Conservation (phyloP, 1,140 invertebrate species). For the Oscheius sp. region DNA sequence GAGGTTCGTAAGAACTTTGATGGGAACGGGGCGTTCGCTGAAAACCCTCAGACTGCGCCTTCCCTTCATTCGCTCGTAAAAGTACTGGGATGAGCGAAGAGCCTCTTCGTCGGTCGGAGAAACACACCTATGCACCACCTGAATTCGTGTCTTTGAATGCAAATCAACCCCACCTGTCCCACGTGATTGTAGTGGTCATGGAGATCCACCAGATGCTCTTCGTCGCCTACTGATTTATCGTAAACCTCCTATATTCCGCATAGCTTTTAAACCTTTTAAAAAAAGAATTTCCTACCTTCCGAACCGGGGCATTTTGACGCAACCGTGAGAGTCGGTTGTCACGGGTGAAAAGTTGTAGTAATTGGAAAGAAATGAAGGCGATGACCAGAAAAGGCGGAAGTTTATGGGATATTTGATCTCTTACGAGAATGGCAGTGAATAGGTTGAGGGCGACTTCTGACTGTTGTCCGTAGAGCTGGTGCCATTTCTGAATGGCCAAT, state of each 20-base stretch:
- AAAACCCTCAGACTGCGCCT: neutral
- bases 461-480: neutral
- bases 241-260: neutral
- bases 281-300: neutral
- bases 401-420: neutral
- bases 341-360: neutral
- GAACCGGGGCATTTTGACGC: neutral
- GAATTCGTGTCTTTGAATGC: neutral
- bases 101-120: neutral
- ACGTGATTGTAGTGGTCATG: neutral
- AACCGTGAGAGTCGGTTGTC: neutral
- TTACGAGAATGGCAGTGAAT: neutral
- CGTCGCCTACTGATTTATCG: neutral
- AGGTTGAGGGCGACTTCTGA: neutral
- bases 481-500: neutral
- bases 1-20: conserved; percentile 6
- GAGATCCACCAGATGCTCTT: neutral
- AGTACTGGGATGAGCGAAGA: neutral
- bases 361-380: neutral
- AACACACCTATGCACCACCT: neutral
- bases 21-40: neutral
- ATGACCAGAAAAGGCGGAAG: neutral
- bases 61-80: neutral
- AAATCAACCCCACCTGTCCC: neutral
- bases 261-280: no score